A percentile compares a stretch with the other conserved stretches of the same genome.
These are phyloP conservation scores for Caprella mutica DNA, from an alignment of 2,888 invertebrate genomes.

Conservation along the genomic window DNA sequence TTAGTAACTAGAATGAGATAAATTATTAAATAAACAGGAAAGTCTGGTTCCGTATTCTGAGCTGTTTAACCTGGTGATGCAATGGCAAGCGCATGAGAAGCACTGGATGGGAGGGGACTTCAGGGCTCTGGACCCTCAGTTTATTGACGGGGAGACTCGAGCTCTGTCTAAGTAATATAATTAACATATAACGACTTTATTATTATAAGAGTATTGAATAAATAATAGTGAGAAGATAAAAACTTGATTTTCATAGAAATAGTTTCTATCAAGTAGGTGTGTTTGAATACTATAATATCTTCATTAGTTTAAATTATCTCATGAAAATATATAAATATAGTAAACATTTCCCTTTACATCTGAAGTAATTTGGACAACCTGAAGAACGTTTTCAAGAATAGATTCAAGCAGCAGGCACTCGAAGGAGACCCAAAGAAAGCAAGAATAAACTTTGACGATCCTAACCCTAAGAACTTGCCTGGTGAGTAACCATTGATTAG, in stretches of 20 bases:
- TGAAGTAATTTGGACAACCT: slow-evolving; percentile 62
- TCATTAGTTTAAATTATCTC: no score
- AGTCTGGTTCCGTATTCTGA: slow-evolving; percentile 50
- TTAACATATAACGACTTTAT: neutral
- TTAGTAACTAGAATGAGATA: neutral
- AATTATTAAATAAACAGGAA: slow-evolving; percentile 20
- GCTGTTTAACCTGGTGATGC: slow-evolving; percentile 48
- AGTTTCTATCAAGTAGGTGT: no score
- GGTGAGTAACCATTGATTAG: neutral
- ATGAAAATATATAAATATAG: no score
- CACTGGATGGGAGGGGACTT: slow-evolving; percentile 91
- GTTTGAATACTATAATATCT: no score
- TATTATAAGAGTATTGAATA: neutral
- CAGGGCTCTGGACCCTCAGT: slow-evolving; percentile 63
- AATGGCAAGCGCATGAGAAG: slow-evolving; percentile 67
- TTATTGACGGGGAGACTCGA: slow-evolving; percentile 67
- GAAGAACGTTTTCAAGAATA: slow-evolving; percentile 63
- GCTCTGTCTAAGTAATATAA: slow-evolving; percentile 51
- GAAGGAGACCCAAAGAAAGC: slow-evolving; percentile 33
- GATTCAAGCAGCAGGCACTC: slow-evolving; percentile 57
- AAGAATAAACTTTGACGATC: slow-evolving; percentile 50
- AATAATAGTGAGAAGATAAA: no score
- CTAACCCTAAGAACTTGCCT: slow-evolving; percentile 53
- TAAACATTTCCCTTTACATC: neutral
- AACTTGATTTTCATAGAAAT: no score